Evolutionary conservation across 2,888 invertebrate genomes (phyloP).

Genomic region (Apotomis betuletana): DNA sequence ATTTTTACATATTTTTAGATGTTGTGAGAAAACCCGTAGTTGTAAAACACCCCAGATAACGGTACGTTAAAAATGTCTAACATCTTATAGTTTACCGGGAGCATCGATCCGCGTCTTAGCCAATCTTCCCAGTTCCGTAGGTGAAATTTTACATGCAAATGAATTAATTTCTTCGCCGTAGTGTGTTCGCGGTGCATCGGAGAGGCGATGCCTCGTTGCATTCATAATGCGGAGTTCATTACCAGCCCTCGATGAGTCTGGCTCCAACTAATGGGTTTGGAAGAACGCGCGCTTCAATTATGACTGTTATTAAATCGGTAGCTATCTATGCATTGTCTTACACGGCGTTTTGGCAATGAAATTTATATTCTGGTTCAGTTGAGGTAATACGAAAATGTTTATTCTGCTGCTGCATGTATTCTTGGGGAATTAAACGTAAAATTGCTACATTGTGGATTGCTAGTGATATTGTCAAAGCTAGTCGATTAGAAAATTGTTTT

Average conservation of each 20-base stretch:
- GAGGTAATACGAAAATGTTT: not conserved
- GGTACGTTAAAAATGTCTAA: no score
- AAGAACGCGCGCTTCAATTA: slow-evolving; percentile 81
- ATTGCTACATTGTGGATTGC: no score
- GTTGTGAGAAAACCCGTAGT: no score
- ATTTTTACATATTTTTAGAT: no score
- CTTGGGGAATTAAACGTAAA: no score
- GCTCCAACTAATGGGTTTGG: slow-evolving; percentile 74
- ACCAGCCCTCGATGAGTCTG: slow-evolving; percentile 70
- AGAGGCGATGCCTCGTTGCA: slow-evolving; percentile 79
- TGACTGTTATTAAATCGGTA: slow-evolving; percentile 77
- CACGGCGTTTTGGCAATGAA: slow-evolving; percentile 36
- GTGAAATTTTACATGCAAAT: slow-evolving; percentile 82
- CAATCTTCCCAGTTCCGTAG: slow-evolving; percentile 70
- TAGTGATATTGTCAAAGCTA: no score
- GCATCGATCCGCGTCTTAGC: slow-evolving; percentile 54
- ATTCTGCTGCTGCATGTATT: not conserved
- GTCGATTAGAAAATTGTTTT: no score
- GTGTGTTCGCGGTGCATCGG: slow-evolving; percentile 71
- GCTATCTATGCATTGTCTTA: slow-evolving; percentile 51
- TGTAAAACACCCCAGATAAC: no score
- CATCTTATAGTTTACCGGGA: not conserved
- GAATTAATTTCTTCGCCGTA: slow-evolving; percentile 81
- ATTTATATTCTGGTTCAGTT: slow-evolving; percentile 9
- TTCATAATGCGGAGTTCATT: slow-evolving; percentile 82